Conservation (phyloP, 2,797 vertebrate genomes). For the Premnoplex brunnescens region DNA sequence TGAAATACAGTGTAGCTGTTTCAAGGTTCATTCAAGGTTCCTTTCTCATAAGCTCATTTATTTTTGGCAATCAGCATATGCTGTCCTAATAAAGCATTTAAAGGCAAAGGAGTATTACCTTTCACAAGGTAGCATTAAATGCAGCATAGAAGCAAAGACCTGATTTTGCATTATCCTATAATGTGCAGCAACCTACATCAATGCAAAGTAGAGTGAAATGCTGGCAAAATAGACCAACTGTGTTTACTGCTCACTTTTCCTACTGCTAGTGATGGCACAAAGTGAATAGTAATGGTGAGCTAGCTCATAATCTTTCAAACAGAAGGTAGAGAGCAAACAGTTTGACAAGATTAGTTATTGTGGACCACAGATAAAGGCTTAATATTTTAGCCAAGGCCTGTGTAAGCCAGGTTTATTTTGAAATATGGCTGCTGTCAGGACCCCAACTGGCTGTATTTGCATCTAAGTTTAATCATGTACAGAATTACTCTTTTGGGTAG, state of each 20-base stretch:
- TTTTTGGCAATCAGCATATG: background rate
- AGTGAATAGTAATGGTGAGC: slow-evolving; percentile 58
- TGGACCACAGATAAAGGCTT: slow-evolving; percentile 63
- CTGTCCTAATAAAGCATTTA: slow-evolving; percentile 7
- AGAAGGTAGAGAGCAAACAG: slow-evolving; percentile 52
- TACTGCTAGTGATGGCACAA: slow-evolving; percentile 48
- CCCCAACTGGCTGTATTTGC: slow-evolving; percentile 66
- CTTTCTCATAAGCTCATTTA: background rate
- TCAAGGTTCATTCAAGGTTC: background rate
- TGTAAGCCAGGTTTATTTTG: slow-evolving; percentile 63
- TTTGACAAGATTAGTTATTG: slow-evolving; percentile 65
- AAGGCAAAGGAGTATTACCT: background rate
- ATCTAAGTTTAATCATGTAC: slow-evolving; percentile 59
- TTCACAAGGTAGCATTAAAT: slow-evolving; percentile 21
- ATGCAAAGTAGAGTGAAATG: slow-evolving; percentile 30
- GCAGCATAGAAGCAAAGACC: background rate
- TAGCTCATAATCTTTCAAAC: slow-evolving; percentile 58
- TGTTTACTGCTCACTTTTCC: slow-evolving; percentile 48
- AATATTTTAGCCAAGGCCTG: slow-evolving; percentile 67
- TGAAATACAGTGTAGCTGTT: background rate
- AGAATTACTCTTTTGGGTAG: slow-evolving; percentile 54
- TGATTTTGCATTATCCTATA: background rate
- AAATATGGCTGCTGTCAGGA: slow-evolving; percentile 63
- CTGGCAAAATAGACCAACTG: slow-evolving; percentile 7
- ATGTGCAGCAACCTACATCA: background rate